phyloP scores from a whole-genome alignment of 2,113 vertebrate species.

The Gallinago paraguaiae region DNA sequence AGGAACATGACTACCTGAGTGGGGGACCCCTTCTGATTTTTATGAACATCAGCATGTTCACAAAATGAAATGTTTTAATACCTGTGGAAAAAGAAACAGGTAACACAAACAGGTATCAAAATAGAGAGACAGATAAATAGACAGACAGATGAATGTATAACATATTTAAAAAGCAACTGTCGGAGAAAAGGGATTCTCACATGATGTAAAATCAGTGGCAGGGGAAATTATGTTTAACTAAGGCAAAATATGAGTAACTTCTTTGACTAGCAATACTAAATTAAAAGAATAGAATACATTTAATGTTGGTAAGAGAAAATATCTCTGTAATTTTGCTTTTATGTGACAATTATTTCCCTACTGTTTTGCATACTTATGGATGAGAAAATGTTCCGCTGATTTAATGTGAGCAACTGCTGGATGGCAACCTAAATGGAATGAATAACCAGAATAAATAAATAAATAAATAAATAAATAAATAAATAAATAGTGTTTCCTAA shows the following conservation, averaged over 20 bases:
- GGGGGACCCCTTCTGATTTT: accelerated
- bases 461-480: not conserved
- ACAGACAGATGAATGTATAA: not conserved
- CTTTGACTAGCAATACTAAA: not conserved
- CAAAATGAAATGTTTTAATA: not conserved
- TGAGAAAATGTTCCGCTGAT: not conserved
- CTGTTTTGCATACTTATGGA: not conserved
- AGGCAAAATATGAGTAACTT: not conserved
- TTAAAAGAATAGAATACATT: not conserved
- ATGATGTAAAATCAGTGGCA: not conserved
- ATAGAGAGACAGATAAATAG: not conserved
- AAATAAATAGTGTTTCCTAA: not conserved
- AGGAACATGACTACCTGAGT: not conserved
- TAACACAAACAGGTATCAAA: not conserved
- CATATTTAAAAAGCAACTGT: not conserved
- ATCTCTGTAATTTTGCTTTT: not conserved
- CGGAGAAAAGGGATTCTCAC: not conserved
- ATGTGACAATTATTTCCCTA: not conserved
- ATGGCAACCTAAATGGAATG: not conserved
- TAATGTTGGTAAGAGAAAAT: not conserved
- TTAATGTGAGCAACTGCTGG: not conserved
- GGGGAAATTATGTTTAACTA: not conserved
- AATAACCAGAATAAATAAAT: not conserved
- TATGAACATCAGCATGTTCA: not conserved
- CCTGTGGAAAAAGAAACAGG: not conserved